These are phyloP conservation scores for Cheilinus undulatus DNA, from an alignment of 2,113 vertebrate species.

Conservation along the genomic window DNA sequence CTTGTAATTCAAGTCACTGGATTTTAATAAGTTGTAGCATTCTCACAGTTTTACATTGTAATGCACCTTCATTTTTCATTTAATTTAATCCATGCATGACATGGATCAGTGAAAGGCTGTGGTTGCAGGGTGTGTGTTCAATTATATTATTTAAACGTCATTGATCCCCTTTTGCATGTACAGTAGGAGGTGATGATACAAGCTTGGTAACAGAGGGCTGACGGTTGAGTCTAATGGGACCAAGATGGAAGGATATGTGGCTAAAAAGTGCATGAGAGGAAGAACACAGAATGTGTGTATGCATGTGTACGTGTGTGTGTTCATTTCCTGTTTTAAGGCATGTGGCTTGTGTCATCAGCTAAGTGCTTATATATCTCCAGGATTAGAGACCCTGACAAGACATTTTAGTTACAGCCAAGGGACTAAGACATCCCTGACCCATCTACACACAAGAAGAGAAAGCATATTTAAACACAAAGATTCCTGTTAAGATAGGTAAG, in stretches of 20 bases:
- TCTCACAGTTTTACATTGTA: neutral
- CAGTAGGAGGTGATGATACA: neutral
- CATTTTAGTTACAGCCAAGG: slow-evolving; percentile 37
- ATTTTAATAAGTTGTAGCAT: neutral
- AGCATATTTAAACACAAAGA: neutral
- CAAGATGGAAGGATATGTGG: neutral
- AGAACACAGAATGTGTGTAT: neutral
- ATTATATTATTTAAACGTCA: neutral
- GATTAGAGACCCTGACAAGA: slow-evolving; percentile 54
- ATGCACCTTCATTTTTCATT: neutral
- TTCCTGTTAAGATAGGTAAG: slow-evolving; percentile 12
- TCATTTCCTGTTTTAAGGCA: neutral
- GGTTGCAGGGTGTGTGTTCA: neutral
- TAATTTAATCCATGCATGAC: neutral
- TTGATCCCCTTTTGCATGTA: too few species aligned
- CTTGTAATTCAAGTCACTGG: neutral
- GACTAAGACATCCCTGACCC: slow-evolving; percentile 60
- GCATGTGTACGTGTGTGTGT: neutral
- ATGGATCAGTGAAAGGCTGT: neutral
- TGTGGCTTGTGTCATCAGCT: slow-evolving; percentile 65
- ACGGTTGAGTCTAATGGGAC: neutral
- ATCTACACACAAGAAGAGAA: neutral
- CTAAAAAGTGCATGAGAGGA: neutral
- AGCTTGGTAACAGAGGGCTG: neutral
- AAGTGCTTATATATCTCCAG: slow-evolving; percentile 72